Base-by-base conservation (phyloP, 2,113 vertebrate genomes). In the Mobula hypostoma region DNA sequence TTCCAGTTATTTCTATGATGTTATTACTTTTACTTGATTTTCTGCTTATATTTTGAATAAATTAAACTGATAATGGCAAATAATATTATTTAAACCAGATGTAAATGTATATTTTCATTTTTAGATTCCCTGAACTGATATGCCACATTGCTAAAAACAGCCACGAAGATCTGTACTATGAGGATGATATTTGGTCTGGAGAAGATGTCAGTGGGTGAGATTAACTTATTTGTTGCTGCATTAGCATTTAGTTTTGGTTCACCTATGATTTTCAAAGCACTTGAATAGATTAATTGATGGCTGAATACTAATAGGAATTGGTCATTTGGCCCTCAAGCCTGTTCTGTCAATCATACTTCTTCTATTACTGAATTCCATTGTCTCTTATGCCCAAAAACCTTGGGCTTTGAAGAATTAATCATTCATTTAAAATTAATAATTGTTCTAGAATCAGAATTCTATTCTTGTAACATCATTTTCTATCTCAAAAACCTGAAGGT, bases 131-230 rank as follows among this genome's bases (percentile, higher is more conserved):
- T 56, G 99, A 99, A 95, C 97, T 99, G 0, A 99, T 99, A 94
- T 96, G 95, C 95, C 96, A 96, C 0, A 96, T 99, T 95, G 97
- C 98, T 94, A 98, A 98, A 96, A 98, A 98, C 94, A 98, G 97
- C 94, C 98, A 99, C 36, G 99, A 99, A 94, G 98, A 99, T 94
- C 96, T 99, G 78, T 99, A 99, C 96, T 99, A 99, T 77, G 99
- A 99, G 96, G 98, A 99, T 94, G 98, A 99, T 94, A 97, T 99
- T 96, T 99, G 99, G 99, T 97, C 99, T 77, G 97, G 97, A 95
- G 97, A 97, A 94, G 97, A 98, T 94, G 97, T 98, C 95, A 99
- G 98, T 79, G 98, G 98, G 99, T 99, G 96, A 95, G 94, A 40
- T 36, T 78, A 80, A 58, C 29, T 72, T 70, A 61, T 4, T 29